Conservation (phyloP, 2,113 vertebrate species). For the Chlorodrepanis virens region DNA sequence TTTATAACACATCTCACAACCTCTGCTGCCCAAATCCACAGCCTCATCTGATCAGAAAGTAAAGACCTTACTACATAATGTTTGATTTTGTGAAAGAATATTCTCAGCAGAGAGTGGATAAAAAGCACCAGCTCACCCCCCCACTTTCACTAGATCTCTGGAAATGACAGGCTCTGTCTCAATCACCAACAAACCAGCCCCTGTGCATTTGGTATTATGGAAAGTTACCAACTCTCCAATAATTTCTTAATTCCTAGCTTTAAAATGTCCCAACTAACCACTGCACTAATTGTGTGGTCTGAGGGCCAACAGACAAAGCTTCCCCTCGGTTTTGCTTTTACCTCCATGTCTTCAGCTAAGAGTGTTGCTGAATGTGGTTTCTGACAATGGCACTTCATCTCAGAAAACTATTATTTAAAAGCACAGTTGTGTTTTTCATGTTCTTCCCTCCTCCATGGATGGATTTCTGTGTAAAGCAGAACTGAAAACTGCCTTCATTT, state of each 20-base stretch:
- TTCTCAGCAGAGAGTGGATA: not conserved
- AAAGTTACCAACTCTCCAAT: not conserved
- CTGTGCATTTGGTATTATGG: not conserved
- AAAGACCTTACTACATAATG: not conserved
- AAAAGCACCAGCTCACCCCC: not conserved
- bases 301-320: not conserved
- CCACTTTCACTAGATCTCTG: not conserved
- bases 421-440: not conserved
- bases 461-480: not conserved
- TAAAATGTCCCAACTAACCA: not conserved
- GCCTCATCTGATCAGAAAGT: not conserved
- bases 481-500: not conserved
- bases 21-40: not conserved
- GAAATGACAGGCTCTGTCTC: not conserved
- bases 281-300: not conserved
- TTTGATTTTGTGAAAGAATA: not conserved
- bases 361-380: not conserved
- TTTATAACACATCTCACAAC: not conserved
- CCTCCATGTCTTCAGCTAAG: not conserved
- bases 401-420: not conserved
- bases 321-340: conserved; percentile 1
- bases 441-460: not conserved
- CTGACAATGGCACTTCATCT: not conserved
- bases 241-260: not conserved
- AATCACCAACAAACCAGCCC: not conserved